A percentile compares a stretch with the other conserved stretches of the same genome.
Conservation (phyloP, 2,797 vertebrate genomes). For the Pseudotriccus pelzelni region DNA sequence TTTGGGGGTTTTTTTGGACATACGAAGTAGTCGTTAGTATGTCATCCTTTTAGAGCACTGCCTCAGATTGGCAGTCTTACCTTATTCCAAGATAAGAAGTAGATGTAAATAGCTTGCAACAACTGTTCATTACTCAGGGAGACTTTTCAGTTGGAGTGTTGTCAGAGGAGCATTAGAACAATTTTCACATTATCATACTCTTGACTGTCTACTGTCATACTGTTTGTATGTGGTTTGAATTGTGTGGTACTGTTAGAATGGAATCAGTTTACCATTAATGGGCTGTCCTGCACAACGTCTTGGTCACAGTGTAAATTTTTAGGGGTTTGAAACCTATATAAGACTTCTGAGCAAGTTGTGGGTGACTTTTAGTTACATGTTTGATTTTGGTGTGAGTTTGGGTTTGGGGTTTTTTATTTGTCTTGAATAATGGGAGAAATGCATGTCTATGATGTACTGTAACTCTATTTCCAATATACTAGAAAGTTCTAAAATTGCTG, state of each 20-base stretch:
- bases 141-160: neutral
- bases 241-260: neutral
- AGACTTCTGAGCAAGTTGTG: neutral
- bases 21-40: neutral
- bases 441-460: neutral
- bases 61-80: neutral
- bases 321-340: neutral
- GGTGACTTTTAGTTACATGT: neutral
- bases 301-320: neutral
- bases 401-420: neutral
- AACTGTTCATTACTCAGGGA: neutral
- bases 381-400: neutral
- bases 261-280: neutral
- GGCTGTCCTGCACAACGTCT: neutral
- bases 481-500: neutral
- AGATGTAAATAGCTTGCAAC: neutral
- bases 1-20: rapidly evolving
- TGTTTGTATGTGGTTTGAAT: neutral
- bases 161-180: neutral
- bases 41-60: neutral
- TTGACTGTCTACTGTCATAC: neutral
- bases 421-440: neutral
- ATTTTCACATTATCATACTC: neutral
- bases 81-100: neutral
- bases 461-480: neutral